Evolutionary conservation across 2,888 invertebrate genomes (phyloP).

Genomic region (Andrena bucephala): DNA sequence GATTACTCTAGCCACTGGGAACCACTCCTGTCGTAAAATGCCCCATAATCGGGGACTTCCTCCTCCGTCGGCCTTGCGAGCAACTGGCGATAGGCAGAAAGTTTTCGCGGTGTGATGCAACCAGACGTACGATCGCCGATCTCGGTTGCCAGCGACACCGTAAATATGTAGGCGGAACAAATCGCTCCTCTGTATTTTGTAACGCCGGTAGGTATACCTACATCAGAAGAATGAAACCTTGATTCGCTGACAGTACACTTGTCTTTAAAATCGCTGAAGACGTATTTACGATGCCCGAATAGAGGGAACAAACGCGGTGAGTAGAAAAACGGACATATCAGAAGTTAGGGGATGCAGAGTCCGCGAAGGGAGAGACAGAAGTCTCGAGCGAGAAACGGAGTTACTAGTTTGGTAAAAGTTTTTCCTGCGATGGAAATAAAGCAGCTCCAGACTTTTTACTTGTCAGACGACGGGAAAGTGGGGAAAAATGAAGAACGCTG

Average conservation of each 20-base stretch:
- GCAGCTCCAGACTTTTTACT: conserved; percentile 16
- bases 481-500: conserved; percentile 34
- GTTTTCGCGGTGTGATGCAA: conserved; percentile 41
- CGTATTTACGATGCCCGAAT: neutral
- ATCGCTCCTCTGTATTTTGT: conserved; percentile 63
- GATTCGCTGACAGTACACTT: neutral
- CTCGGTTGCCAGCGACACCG: conserved; percentile 40
- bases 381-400: neutral
- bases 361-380: neutral
- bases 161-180: conserved; percentile 69
- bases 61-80: conserved; percentile 5
- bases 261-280: neutral
- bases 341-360: neutral
- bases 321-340: neutral
- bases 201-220: conserved; percentile 18
- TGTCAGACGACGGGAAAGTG: conserved; percentile 51
- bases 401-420: neutral
- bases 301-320: neutral
- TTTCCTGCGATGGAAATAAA: conserved; percentile 16
- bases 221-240: conserved; percentile 15
- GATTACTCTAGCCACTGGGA: neutral
- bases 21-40: neutral
- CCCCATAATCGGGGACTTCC: conserved; percentile 12
- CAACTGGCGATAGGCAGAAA: conserved; percentile 2
- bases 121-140: conserved; percentile 35